Conservation (phyloP, 1,140 invertebrate genomes). For the Apis cerana region DNA sequence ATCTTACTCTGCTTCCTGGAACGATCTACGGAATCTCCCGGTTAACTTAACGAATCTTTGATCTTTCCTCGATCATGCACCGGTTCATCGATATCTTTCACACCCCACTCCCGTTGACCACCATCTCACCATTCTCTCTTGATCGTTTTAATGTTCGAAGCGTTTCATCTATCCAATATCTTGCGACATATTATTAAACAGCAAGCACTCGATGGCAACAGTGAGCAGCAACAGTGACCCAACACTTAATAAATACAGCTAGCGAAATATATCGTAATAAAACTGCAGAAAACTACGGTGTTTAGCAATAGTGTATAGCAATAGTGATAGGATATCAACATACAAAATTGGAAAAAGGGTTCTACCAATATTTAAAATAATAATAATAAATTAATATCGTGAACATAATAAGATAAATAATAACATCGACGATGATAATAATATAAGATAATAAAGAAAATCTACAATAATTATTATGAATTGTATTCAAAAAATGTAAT, state of each 20-base stretch:
- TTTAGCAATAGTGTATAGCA: neutral
- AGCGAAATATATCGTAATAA: neutral
- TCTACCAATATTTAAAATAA: neutral
- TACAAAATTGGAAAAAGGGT: too few relatives aligned
- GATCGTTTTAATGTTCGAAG: neutral
- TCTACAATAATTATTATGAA: too few relatives aligned
- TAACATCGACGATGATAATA: neutral
- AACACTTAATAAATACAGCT: neutral
- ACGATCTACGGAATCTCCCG: slow-evolving; percentile 77
- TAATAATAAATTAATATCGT: neutral
- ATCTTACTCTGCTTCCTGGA: slow-evolving; percentile 81
- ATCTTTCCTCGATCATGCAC: slow-evolving; percentile 19
- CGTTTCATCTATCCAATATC: neutral
- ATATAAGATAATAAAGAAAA: too few relatives aligned
- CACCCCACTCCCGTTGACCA: neutral
- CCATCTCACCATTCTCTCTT: neutral
- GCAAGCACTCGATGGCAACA: neutral
- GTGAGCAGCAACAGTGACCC: neutral
- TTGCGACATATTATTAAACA: neutral
- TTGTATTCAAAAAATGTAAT: too few relatives aligned
- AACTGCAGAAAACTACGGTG: neutral
- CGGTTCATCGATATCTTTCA: neutral
- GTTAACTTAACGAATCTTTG: slow-evolving; percentile 31
- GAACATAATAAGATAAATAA: neutral
- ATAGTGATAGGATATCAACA: neutral